Evolutionary conservation across 2,113 vertebrate genomes (phyloP).

Genomic region (Lutjanus erythropterus): DNA sequence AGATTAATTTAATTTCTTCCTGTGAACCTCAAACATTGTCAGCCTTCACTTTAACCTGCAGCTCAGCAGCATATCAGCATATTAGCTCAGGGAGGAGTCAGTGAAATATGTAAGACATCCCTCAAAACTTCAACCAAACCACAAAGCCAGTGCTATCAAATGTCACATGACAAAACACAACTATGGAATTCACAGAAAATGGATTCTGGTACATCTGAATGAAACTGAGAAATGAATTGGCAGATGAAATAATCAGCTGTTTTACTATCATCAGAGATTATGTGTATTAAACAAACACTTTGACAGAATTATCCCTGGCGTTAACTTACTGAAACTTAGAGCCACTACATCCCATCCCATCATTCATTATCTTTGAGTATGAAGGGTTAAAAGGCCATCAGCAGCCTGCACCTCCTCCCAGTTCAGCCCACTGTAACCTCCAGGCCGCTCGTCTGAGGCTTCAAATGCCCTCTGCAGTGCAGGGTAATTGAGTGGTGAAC

Average conservation of each 20-base stretch:
- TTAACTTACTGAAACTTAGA: conserved; percentile 22
- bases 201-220: background rate
- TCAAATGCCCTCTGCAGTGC: conserved; percentile 70
- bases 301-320: conserved; percentile 26
- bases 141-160: background rate
- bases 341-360: conserved; percentile 36
- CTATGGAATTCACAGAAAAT: background rate
- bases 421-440: conserved; percentile 65
- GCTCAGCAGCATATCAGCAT: background rate
- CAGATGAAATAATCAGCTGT: background rate
- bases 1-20: background rate
- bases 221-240: background rate
- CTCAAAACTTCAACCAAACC: background rate
- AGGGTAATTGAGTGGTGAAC: conserved; percentile 79
- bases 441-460: conserved; percentile 73
- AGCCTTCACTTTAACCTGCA: background rate
- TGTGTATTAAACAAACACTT: conserved; percentile 15
- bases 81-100: background rate
- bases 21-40: conserved; percentile 8
- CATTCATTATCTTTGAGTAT: conserved; percentile 52
- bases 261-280: conserved; percentile 5
- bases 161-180: background rate
- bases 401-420: conserved; percentile 64
- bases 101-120: conserved; percentile 10
- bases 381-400: conserved; percentile 76